phyloP scores from a whole-genome alignment of 2,888 invertebrate genomes.

The Platerodrilus igneus region DNA sequence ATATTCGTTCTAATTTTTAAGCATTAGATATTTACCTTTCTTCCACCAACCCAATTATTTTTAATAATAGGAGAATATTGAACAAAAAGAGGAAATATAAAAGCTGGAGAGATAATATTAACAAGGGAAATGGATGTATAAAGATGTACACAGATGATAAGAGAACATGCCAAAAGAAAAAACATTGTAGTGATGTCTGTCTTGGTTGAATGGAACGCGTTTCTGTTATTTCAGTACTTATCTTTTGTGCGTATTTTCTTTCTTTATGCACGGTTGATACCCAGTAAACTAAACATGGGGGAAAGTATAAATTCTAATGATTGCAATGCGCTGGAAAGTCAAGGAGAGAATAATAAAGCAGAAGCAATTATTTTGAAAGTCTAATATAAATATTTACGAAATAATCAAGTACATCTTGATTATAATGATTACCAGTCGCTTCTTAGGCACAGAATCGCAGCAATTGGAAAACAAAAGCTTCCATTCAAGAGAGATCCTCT shows the following conservation, averaged over 20 bases:
- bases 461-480: neutral
- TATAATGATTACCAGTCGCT: neutral
- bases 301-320: too few relatives aligned
- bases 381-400: slow-evolving; percentile 5
- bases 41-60: too few relatives aligned
- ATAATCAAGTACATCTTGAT: slow-evolving; percentile 5
- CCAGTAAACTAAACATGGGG: too few relatives aligned
- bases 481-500: too few relatives aligned
- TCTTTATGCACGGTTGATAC: too few relatives aligned
- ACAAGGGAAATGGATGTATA: slow-evolving; percentile 11
- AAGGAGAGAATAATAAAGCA: too few relatives aligned
- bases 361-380: slow-evolving; percentile 5
- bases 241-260: slow-evolving; percentile 8
- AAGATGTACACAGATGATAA: slow-evolving; percentile 12
- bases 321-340: too few relatives aligned
- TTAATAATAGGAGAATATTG: too few relatives aligned
- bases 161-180: slow-evolving; percentile 10
- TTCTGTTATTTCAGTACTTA: slow-evolving; percentile 11
- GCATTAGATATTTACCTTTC: too few relatives aligned
- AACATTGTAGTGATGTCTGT: slow-evolving; percentile 9
- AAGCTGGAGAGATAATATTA: slow-evolving; percentile 14
- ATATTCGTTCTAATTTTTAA: too few relatives aligned
- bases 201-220: slow-evolving; percentile 6
- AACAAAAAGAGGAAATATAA: slow-evolving; percentile 8
- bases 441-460: too few relatives aligned